Conservation (phyloP, 2,888 invertebrate genomes). For the Alsophila aescularia region DNA sequence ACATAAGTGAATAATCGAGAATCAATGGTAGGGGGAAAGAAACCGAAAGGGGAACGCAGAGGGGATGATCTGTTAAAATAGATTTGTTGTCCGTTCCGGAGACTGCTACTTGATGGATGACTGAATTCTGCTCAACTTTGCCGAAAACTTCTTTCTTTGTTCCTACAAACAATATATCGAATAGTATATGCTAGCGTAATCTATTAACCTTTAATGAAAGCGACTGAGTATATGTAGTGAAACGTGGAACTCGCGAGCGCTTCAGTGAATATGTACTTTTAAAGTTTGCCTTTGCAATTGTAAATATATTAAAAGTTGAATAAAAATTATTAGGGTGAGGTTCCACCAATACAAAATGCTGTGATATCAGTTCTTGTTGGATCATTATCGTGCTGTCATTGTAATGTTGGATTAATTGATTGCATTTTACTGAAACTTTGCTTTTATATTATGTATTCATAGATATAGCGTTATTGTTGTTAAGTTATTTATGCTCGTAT, state of each 20-base stretch:
- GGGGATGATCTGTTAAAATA: constrained; percentile 80
- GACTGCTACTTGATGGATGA: constrained; percentile 75
- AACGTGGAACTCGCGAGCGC: constrained; percentile 43
- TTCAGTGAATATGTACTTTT: constrained; percentile 41
- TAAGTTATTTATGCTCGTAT: constrained; percentile 12
- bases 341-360: constrained; percentile 76
- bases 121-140: constrained; percentile 68
- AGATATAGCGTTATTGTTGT: constrained; percentile 23
- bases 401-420: constrained; percentile 27
- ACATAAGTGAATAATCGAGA: constrained; percentile 47
- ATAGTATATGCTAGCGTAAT: constrained; percentile 61
- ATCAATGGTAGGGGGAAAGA: constrained; percentile 54
- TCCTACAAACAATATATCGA: constrained; percentile 45
- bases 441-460: constrained; percentile 9
- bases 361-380: constrained; percentile 81
- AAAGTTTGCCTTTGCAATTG: constrained; percentile 52
- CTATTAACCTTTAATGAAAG: constrained; percentile 61
- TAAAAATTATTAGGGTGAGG: constrained; percentile 61
- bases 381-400: constrained; percentile 50
- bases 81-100: constrained; percentile 75
- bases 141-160: constrained; percentile 49
- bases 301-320: constrained; percentile 55
- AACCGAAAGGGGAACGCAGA: constrained; percentile 69
- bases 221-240: constrained; percentile 69
- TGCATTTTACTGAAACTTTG: constrained; percentile 30